Base-by-base conservation (phyloP, 2,113 vertebrate genomes). In the Trogon melanurus region DNA sequence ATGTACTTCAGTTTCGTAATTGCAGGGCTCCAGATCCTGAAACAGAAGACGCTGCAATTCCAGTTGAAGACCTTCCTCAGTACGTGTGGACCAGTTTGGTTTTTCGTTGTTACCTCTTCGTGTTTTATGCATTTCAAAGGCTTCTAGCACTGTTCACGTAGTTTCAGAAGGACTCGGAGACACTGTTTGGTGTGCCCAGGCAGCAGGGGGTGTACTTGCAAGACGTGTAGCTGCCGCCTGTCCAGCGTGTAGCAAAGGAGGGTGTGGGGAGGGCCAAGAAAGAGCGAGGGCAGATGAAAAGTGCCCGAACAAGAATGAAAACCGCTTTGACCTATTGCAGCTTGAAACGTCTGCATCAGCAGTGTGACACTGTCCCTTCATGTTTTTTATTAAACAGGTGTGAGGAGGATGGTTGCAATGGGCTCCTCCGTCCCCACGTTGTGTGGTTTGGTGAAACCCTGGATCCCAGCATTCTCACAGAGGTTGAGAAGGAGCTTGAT, bases 381-480 rank as follows among this genome's bases (percentile, higher is more conserved):
- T 12, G 23, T 0, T 57, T 51, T 38, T 65, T 23, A 17, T 65
- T 23, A 20, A 67, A 11, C 86, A 99, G 99, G 97, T 99, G 99
- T 71, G 98, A 98, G 38, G 98, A 98, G 74, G 96, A 96, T 0
- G 98, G 98, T 36, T 99, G 99, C 50, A 97, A 94, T 0, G 99
- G 99, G 83, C 98, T 99, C 69, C 98, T 99, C 85, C 98, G 99
- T 32, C 99, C 99, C 25, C 98, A 99, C 0, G 99, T 99, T 0
- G 99, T 99, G 66, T 99, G 99, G 98, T 99, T 99, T 54, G 99
- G 99, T 4, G 99, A 99, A 94, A 98, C 98, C 47, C 98, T 99
- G 97, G 99, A 99, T 95, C 98, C 99, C 2, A 97, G 98, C 3
- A 34, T 99, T 65, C 97, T 99, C 95, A 99, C 98, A 10, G 98